Base-by-base conservation (phyloP, 2,113 vertebrate genomes). In the Atrichornis clamosus region DNA sequence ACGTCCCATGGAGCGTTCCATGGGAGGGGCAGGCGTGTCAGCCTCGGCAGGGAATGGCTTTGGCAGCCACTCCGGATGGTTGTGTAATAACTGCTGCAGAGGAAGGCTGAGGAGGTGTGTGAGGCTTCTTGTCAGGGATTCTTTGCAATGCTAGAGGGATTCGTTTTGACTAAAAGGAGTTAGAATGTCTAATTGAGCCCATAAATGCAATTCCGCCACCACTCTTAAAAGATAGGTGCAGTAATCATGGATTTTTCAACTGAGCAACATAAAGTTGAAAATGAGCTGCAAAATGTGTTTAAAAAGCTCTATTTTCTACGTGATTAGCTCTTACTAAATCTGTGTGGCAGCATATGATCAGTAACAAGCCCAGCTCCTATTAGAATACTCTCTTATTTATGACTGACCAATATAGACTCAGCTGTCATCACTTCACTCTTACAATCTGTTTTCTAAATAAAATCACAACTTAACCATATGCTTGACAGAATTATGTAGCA, bases 401-500 rank as follows among this genome's bases (percentile, higher is more conserved):
- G 81, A 20, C 67, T 79, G 96, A 93, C 93, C 83, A 50, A 50
- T 23, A 76, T 84, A 77, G 52, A 46, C 65, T 91, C 73, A 64
- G 90, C 96, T 77, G 58, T 95, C 90, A 95, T 80, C 56, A 5
- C 30, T 75, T 65, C 78, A 19, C 35, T 95, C 84, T 65, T n/a
- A 11, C 77, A 96, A 28, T 89, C 95, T 96, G 60, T 86, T 95
- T 93, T 35, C 68, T 72, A 81, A 94, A 97, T 91, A 76, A 89
- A 89, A 89, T 91, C 67, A 30, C 77, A 93, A 79, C 46, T 85
- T 86, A 68, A 69, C 94, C 87, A 95, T 95, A 95, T 88, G 84
- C 35, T 59, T 85, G 87, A 91, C 92, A 96, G 90, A 95, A 88
- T 94, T 59, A 83, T 81, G 68, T 68, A 70, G 77, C 78, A 78